Conservation (phyloP, 2,113 vertebrate species). For the Zapornia atra region DNA sequence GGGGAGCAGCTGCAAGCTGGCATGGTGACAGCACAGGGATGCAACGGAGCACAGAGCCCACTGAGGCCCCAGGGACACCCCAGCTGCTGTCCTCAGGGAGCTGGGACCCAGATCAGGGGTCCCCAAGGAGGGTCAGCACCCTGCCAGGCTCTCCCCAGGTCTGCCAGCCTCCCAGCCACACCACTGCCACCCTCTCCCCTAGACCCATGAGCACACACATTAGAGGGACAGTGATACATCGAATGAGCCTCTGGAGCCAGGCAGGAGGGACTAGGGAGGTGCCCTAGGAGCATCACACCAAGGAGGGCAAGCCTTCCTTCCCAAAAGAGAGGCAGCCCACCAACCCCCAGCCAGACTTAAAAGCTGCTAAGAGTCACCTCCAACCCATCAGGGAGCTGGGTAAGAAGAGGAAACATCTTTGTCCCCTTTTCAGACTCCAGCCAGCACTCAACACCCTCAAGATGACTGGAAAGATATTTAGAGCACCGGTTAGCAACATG, state of each 20-base stretch:
- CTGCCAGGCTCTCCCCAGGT: background rate
- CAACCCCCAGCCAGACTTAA: rapidly evolving
- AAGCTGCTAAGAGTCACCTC: background rate
- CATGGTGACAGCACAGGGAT: rapidly evolving
- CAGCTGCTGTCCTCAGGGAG: background rate
- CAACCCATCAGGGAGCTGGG: background rate
- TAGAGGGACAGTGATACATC: rapidly evolving
- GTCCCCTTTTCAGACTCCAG: background rate
- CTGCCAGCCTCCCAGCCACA: background rate
- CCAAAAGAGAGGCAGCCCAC: background rate
- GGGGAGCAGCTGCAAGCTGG: background rate
- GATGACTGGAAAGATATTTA: background rate
- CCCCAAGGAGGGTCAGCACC: background rate
- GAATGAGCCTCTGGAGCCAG: rapidly evolving
- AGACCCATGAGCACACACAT: rapidly evolving
- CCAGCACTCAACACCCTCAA: rapidly evolving
- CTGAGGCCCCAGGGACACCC: background rate
- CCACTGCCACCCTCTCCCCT: background rate
- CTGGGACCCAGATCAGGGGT: no score
- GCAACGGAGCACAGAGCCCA: rapidly evolving
- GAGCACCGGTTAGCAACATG: background rate
- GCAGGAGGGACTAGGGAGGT: rapidly evolving
- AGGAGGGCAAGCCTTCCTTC: background rate
- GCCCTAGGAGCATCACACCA: rapidly evolving
- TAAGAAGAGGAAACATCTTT: background rate